These are phyloP conservation scores for Drosophila ohnishii DNA, from an alignment of 1,140 invertebrate species.

Conservation along the genomic window DNA sequence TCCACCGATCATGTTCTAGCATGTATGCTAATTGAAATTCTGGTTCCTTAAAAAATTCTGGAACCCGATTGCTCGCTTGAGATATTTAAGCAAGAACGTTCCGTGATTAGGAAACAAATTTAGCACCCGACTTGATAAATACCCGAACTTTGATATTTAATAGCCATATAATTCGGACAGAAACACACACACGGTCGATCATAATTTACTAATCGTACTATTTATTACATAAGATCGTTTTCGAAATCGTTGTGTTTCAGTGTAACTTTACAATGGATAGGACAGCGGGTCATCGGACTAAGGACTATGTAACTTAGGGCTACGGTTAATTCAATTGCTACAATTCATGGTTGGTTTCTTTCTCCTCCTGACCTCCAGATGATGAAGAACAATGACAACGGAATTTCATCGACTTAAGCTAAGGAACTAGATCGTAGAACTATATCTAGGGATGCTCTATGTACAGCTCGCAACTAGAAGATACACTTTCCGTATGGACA, in stretches of 20 bases:
- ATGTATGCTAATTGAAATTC: conserved; percentile 47
- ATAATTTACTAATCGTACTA: conserved; percentile 71
- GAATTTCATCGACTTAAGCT: conserved; percentile 60
- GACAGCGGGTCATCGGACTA: conserved; percentile 41
- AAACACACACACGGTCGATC: conserved; percentile 3
- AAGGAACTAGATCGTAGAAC: conserved; percentile 56
- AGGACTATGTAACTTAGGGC: conserved; percentile 27
- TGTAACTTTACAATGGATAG: conserved; percentile 50
- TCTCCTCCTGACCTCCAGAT: conserved; percentile 25
- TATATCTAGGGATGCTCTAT: conserved; percentile 56
- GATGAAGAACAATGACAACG: conserved; percentile 60
- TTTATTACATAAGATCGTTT: conserved; percentile 72
- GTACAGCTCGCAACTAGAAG: conserved; percentile 73
- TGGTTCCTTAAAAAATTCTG: conserved; percentile 28
- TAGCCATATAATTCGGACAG: conserved; percentile 9
- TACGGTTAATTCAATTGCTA: conserved; percentile 16
- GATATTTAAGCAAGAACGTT: conserved; percentile 35
- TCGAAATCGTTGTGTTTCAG: conserved; percentile 67
- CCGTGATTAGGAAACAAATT: conserved; percentile 42
- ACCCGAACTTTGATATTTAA: conserved; percentile 45
- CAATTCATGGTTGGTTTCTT: conserved; percentile 20
- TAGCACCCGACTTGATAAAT: conserved; percentile 45
- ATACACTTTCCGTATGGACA: conserved; percentile 73
- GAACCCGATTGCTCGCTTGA: conserved; percentile 14
- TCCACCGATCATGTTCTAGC: conserved; percentile 44